These are phyloP conservation scores for Caenorhabditis angaria DNA, from an alignment of 2,888 invertebrate species.

Conservation along the genomic window DNA sequence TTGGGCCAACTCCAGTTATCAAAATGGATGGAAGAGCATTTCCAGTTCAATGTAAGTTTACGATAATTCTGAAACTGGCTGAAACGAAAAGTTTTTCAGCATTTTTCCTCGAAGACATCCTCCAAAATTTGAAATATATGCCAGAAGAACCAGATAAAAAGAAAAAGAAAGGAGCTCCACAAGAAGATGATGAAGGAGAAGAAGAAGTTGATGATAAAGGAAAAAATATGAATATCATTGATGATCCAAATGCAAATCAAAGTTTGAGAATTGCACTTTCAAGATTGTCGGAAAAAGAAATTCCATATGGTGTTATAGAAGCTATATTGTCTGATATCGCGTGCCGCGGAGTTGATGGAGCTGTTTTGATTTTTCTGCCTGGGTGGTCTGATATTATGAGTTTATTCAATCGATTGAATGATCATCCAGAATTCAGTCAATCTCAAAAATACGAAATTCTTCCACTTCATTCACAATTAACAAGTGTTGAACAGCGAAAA, in stretches of 20 bases:
- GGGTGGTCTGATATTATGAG: slow-evolving; percentile 97
- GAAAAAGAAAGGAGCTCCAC: slow-evolving; percentile 63
- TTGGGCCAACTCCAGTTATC: slow-evolving; percentile 88
- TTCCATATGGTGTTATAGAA: slow-evolving; percentile 91
- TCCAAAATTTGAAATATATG: slow-evolving; percentile 85
- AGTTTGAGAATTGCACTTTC: slow-evolving; percentile 73
- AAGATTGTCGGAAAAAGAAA: slow-evolving; percentile 89
- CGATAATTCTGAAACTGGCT: background rate
- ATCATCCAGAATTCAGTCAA: slow-evolving; percentile 80
- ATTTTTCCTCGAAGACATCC: slow-evolving; percentile 91
- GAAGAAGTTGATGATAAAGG: slow-evolving; percentile 74
- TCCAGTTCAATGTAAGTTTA: slow-evolving; percentile 58
- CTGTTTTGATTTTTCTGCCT: slow-evolving; percentile 90
- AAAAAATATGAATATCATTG: slow-evolving; percentile 79
- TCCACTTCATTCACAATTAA: slow-evolving; percentile 96
- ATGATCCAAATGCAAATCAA: slow-evolving; percentile 72
- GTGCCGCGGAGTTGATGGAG: slow-evolving; percentile 79
- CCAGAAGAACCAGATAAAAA: slow-evolving; percentile 82
- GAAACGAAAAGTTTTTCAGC: slow-evolving; percentile 75
- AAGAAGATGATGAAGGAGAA: slow-evolving; percentile 77
- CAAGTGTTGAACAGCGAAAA: slow-evolving; percentile 88
- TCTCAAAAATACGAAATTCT: slow-evolving; percentile 78
- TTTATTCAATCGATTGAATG: slow-evolving; percentile 85
- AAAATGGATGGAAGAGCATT: slow-evolving; percentile 79
- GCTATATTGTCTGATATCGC: slow-evolving; percentile 77